Conservation (phyloP, 2,113 vertebrate species). For the Scolopax mira region DNA sequence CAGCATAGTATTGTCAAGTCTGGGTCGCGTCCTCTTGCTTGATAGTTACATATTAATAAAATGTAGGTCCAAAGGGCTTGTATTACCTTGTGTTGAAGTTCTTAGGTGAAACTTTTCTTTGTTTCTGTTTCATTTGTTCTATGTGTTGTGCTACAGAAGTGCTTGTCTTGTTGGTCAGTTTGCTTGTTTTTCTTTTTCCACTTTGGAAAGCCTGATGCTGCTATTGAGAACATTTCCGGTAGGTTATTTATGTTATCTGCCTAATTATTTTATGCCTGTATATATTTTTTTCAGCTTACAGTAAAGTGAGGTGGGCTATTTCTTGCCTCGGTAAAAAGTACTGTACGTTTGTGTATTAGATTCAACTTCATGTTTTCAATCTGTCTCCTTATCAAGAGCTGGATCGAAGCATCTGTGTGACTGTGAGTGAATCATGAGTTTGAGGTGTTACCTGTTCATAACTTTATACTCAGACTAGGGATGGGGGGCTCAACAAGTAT, state of each 20-base stretch:
- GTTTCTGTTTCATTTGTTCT: background rate
- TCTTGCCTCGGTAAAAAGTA: background rate
- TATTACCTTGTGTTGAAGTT: background rate
- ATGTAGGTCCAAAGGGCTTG: conserved; percentile 14
- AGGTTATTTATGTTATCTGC: background rate
- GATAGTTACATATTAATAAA: conserved; percentile 61
- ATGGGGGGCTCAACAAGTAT: background rate
- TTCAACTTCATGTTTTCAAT: background rate
- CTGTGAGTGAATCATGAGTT: background rate
- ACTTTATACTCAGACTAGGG: background rate
- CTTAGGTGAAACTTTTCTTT: background rate
- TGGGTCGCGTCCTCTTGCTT: background rate
- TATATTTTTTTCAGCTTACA: background rate
- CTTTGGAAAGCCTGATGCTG: background rate
- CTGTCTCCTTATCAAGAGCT: background rate
- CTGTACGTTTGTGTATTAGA: background rate
- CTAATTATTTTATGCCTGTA: background rate
- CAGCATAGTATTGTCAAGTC: background rate
- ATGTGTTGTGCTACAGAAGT: background rate
- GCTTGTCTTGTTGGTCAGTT: background rate
- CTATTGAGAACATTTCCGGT: background rate
- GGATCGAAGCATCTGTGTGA: background rate
- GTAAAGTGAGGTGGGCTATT: background rate
- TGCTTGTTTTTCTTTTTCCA: background rate
- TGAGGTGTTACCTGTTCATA: background rate